Evolutionary conservation across 2,888 invertebrate species (phyloP).

Genomic region (Drosophila neutralis): DNA sequence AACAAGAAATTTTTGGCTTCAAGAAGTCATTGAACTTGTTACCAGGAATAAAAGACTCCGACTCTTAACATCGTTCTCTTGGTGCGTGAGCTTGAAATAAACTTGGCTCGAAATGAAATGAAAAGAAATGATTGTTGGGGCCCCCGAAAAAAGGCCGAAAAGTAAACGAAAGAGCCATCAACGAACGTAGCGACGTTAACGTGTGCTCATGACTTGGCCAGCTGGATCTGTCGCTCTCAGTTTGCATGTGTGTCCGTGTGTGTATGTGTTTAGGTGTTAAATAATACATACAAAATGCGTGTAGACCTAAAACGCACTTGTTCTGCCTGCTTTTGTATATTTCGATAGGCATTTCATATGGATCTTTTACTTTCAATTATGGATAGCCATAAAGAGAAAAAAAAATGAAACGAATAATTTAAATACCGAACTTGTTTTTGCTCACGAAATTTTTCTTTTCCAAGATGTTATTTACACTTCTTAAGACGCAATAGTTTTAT

Average conservation of each 20-base stretch:
- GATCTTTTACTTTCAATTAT: constrained; percentile 73
- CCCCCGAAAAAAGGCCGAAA: constrained; percentile 38
- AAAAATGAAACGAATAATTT: constrained; percentile 20
- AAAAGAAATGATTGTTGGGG: constrained; percentile 57
- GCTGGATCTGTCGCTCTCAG: constrained; percentile 20
- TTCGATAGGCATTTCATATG: constrained; percentile 49
- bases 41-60: constrained; percentile 50
- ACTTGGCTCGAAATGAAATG: constrained; percentile 73
- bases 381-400: constrained; percentile 14
- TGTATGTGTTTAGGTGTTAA: constrained; percentile 61
- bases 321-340: constrained; percentile 34
- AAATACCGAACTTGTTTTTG: constrained; percentile 57
- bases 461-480: constrained; percentile 4
- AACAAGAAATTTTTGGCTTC: constrained; percentile 61
- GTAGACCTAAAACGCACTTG: constrained; percentile 69
- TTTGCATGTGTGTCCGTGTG: constrained; percentile 6
- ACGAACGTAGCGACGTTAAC: constrained; percentile 34
- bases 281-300: constrained; percentile 52
- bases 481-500: constrained; percentile 68
- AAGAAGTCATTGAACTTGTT: constrained; percentile 83
- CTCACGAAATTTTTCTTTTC: constrained; percentile 29
- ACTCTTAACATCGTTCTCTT: constrained; percentile 50
- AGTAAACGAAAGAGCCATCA: constrained; percentile 27
- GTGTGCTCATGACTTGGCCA: constrained; percentile 55
- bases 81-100: constrained; percentile 75